Conservation (phyloP, 2,888 invertebrate genomes). For the Subacronicta megacephala region DNA sequence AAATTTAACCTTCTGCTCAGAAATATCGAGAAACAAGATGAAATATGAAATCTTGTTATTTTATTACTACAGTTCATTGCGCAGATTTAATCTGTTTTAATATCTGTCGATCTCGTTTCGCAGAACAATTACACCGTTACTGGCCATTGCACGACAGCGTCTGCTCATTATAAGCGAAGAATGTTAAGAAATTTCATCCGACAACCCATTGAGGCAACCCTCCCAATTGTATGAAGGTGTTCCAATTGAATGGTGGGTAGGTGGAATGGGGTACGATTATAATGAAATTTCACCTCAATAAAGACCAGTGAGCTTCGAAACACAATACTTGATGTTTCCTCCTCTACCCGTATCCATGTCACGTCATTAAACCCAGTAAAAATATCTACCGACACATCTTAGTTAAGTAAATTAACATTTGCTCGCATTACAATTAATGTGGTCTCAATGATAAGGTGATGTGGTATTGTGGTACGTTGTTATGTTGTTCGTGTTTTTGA, state of each 20-base stretch:
- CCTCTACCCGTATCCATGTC: constrained; percentile 86
- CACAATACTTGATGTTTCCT: constrained; percentile 89
- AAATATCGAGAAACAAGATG: constrained; percentile 64
- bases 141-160: constrained; percentile 86
- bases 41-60: constrained; percentile 71
- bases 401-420: constrained; percentile 80
- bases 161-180: constrained; percentile 86
- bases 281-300: constrained; percentile 88
- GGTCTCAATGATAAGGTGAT: constrained; percentile 33
- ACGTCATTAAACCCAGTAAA: constrained; percentile 85
- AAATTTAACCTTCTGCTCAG: constrained; percentile 27
- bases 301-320: constrained; percentile 87
- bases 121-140: constrained; percentile 87
- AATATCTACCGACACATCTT: constrained; percentile 87
- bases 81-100: constrained; percentile 83
- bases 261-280: constrained; percentile 85
- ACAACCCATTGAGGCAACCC: constrained; percentile 88
- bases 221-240: constrained; percentile 88
- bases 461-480: constrained; percentile 28
- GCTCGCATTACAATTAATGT: constrained; percentile 63
- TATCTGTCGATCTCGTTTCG: constrained; percentile 85
- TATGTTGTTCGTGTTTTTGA: constrained; percentile 11
- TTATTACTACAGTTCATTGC: constrained; percentile 79
- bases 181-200: constrained; percentile 89
- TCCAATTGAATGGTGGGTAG: constrained; percentile 86